Base-by-base conservation (phyloP, 2,113 vertebrate genomes). In the Muscicapa adusta region DNA sequence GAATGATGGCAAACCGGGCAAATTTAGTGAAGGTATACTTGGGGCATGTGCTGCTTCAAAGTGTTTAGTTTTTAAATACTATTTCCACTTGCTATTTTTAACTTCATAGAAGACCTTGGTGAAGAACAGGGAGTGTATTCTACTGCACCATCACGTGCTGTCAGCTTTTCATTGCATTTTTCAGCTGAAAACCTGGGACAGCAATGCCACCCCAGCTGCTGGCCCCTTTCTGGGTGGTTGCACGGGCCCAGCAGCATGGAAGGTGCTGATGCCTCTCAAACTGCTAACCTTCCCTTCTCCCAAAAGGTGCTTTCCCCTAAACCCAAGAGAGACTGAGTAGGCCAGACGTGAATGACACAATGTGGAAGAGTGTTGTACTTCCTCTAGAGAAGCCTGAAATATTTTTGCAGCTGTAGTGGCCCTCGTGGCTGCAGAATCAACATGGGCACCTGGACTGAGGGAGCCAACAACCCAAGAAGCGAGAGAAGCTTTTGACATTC, bases 81-180 rank as follows among this genome's bases (percentile, higher is more conserved):
- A 70, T 87, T 96, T 95, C 89, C 72, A 68, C 40, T 77, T 72
- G 89, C 78, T 94, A 71, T 93, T 95, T 96, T 95, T 94, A 95
- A 93, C 85, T 83, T 62, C n/a, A 71, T 70, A 24, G 71, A 79
- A 85, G 91, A 79, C 62, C 94, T 43, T 8, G 6, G 48, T 0
- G 5, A 82, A 58, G 74, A 88, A 92, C 79, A 71, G 83, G 86
- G 86, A 51, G 61, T 1, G 23, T 58, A 23, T 93, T 93, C 54
- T 58, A 26, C 56, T 1, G 3, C 54, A 12, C n/a, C 12, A 1
- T 33, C 73, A 68, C 4, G 1, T 85, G 80, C 92, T 42, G 7
- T 77, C 68, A 62, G 76, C 67, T 96, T 77, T 71, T 80, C 53
- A 86, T 33, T 8, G 20, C 9, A 4, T 66, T 85, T 88, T 80